A percentile compares a stretch with the other conserved stretches of the same genome.
These are phyloP conservation scores for Delia radicum DNA, from an alignment of 1,140 invertebrate genomes.

Conservation along the genomic window DNA sequence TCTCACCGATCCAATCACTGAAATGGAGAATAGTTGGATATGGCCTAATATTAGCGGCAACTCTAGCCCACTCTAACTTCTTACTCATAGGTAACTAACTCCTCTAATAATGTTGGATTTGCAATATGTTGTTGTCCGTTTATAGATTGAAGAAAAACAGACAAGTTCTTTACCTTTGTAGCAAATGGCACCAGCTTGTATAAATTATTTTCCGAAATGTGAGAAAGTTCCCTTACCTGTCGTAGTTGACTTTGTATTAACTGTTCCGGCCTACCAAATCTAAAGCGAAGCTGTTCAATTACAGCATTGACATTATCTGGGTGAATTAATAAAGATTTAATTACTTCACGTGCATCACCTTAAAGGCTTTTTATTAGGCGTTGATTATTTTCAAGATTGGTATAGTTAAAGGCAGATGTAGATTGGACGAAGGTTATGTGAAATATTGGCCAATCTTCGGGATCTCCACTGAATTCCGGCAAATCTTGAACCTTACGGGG, in stretches of 20 bases:
- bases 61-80: slow-evolving; percentile 14
- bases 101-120: slow-evolving; percentile 5
- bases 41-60: not conserved
- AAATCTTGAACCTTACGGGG: slow-evolving; percentile 19
- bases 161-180: slow-evolving; percentile 6
- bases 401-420: slow-evolving; percentile 7
- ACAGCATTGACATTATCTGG: slow-evolving; percentile 3
- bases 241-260: slow-evolving; percentile 5
- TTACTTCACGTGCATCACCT: not conserved
- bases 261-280: slow-evolving; percentile 2
- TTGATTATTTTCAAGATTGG: not conserved
- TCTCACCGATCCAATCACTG: not conserved
- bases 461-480: slow-evolving; percentile 1
- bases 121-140: not conserved
- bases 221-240: not conserved
- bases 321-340: slow-evolving; percentile 20
- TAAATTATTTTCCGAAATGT: not conserved
- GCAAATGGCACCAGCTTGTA: not conserved
- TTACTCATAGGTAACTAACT: slow-evolving; percentile 13
- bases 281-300: not conserved
- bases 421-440: not conserved
- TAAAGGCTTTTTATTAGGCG: slow-evolving; percentile 6
- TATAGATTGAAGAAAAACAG: not conserved
- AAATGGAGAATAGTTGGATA: slow-evolving; percentile 23
- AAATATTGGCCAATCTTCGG: slow-evolving; percentile 27